These are phyloP conservation scores for Gobiocypris rarus DNA, from an alignment of 2,113 vertebrate species.

Conservation along the genomic window DNA sequence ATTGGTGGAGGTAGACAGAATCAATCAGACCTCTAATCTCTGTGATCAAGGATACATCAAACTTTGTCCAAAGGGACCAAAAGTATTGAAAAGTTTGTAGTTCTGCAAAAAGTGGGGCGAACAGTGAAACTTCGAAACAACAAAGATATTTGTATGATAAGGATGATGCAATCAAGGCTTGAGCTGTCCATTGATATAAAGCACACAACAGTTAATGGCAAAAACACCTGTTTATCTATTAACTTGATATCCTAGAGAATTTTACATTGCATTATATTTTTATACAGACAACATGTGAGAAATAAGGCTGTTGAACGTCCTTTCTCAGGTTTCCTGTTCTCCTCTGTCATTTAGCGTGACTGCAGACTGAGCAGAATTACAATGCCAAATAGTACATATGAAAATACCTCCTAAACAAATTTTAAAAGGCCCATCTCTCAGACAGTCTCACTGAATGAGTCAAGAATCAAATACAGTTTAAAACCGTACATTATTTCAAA, in stretches of 20 bases:
- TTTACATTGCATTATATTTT: background rate
- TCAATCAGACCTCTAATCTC: conserved; percentile 20
- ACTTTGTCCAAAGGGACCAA: conserved; percentile 26
- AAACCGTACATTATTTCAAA: background rate
- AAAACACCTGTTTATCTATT: background rate
- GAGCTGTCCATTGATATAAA: background rate
- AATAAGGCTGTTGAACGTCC: background rate
- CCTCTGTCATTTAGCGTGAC: background rate
- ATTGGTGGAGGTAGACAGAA: conserved; percentile 15
- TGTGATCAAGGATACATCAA: background rate
- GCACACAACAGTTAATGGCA: too few species aligned
- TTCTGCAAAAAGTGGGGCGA: background rate
- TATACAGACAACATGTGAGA: background rate
- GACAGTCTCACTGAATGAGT: background rate
- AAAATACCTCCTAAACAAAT: background rate
- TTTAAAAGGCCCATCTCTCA: background rate
- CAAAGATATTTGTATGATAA: background rate
- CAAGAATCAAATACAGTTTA: background rate
- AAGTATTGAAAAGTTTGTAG: background rate
- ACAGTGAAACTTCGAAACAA: background rate
- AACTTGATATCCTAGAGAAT: background rate
- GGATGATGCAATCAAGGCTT: background rate
- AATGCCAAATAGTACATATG: background rate
- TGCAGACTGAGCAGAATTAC: background rate
- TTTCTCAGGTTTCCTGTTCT: background rate